These are phyloP conservation scores for Drosophila tanythrix DNA, from an alignment of 2,888 invertebrate genomes.

Conservation along the genomic window DNA sequence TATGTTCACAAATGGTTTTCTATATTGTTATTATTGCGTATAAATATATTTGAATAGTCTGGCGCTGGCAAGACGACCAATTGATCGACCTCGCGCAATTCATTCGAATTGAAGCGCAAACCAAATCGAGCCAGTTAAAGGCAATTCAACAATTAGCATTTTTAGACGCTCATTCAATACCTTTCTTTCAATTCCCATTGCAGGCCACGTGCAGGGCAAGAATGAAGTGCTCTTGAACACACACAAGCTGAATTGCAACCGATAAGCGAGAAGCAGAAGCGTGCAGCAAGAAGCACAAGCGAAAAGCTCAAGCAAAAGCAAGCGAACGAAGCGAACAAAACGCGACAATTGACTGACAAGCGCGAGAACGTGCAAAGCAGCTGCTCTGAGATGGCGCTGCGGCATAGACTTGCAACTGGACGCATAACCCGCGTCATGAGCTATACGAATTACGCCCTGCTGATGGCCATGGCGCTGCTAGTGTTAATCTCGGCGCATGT, in stretches of 20 bases:
- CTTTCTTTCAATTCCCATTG: constrained; percentile 35
- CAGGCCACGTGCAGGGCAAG: constrained; percentile 68
- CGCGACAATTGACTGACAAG: constrained; percentile 18
- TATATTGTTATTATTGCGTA: neutral
- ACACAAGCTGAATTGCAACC: constrained; percentile 6
- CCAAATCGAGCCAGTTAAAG: constrained; percentile 40
- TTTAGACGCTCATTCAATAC: constrained; percentile 21
- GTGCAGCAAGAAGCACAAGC: neutral
- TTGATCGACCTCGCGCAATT: constrained; percentile 25
- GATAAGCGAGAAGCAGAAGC: constrained; percentile 39
- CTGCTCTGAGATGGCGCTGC: constrained; percentile 41
- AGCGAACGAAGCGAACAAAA: constrained; percentile 18
- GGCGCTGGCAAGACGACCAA: constrained; percentile 15
- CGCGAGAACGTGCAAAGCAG: constrained; percentile 26
- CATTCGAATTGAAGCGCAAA: constrained; percentile 24
- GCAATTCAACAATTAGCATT: constrained; percentile 22
- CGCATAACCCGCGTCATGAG: constrained; percentile 47
- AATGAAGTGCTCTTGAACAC: constrained; percentile 53
- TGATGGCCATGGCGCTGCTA: constrained; percentile 72
- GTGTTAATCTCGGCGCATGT: constrained; percentile 80
- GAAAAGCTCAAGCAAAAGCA: constrained; percentile 11
- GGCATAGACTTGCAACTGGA: constrained; percentile 28
- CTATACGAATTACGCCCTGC: constrained; percentile 75
- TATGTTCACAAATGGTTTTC: neutral
- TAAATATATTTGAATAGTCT: neutral